Conservation (phyloP, 92 coral and sea anemone genomes). For the Epizoanthus ramosus region DNA sequence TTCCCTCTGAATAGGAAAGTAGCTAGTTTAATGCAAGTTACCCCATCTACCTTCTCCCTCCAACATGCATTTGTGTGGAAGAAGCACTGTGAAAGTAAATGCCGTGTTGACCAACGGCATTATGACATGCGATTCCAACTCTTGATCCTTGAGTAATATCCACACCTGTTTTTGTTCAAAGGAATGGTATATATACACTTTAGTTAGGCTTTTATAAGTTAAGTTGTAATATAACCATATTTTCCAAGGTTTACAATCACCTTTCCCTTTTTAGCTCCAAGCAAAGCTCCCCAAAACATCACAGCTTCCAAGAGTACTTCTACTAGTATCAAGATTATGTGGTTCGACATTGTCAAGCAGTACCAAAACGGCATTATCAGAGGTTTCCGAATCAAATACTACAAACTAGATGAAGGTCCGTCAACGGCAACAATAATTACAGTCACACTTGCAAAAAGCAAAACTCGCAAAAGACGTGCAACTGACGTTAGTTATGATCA, state of each 20-base stretch:
- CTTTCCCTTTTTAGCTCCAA: conserved; percentile 10
- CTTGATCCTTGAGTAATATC: not conserved
- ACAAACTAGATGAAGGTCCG: conserved; percentile 51
- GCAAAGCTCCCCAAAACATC: conserved; percentile 38
- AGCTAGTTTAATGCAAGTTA: too few relatives aligned
- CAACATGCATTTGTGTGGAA: too few relatives aligned
- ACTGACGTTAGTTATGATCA: not conserved
- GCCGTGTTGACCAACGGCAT: too few relatives aligned
- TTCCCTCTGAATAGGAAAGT: too few relatives aligned
- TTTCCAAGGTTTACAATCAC: too few relatives aligned
- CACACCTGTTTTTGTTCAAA: too few relatives aligned
- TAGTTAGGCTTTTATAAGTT: too few relatives aligned
- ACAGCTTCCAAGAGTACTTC: conserved; percentile 59
- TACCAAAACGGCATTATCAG: conserved; percentile 62
- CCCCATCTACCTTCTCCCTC: too few relatives aligned
- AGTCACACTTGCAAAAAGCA: not conserved
- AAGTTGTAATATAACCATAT: too few relatives aligned
- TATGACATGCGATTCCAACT: not conserved
- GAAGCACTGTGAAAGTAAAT: too few relatives aligned
- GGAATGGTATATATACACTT: too few relatives aligned
- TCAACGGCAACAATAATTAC: not conserved
- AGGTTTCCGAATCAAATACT: conserved; percentile 48
- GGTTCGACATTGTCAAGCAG: conserved; percentile 53
- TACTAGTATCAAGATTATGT: conserved; percentile 53
- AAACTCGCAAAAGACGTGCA: conserved; percentile 5